phyloP scores from a whole-genome alignment of 1,140 invertebrate genomes.

The Orchesella cincta region DNA sequence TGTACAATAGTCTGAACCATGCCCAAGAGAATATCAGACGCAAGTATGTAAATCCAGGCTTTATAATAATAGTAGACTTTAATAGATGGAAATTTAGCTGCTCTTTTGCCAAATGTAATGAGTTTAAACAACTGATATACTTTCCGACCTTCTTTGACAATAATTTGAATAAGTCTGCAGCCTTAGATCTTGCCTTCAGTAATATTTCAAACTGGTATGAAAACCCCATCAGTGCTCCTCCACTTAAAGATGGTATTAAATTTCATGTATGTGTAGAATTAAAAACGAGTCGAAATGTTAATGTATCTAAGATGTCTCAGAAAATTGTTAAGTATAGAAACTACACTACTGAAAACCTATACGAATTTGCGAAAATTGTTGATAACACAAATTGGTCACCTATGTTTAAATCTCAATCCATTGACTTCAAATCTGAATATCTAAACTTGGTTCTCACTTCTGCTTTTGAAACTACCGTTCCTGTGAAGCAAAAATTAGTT shows the following conservation, averaged over 20 bases:
- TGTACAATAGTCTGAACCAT: not conserved
- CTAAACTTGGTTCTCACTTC: not conserved
- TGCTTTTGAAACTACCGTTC: not conserved
- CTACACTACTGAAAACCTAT: not conserved
- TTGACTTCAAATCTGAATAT: not conserved
- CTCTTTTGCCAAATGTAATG: not conserved
- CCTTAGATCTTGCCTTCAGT: not conserved
- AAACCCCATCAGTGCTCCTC: not conserved
- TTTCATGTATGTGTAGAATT: not conserved
- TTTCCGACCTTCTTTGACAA: not conserved
- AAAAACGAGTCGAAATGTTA: not conserved
- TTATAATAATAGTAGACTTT: not conserved
- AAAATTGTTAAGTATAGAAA: not conserved
- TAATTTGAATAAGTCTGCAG: not conserved
- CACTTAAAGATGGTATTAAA: not conserved
- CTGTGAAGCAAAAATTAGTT: not conserved
- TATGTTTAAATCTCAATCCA: not conserved
- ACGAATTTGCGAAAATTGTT: not conserved
- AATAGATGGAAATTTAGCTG: conserved; percentile 2
- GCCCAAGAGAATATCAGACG: not conserved
- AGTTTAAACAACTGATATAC: not conserved
- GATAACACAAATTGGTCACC: not conserved
- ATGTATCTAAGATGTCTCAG: not conserved
- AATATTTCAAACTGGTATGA: not conserved
- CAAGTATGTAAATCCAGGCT: not conserved